A percentile compares a stretch with the other conserved stretches of the same genome.
Evolutionary conservation across 1,140 invertebrate genomes (phyloP).

Genomic region (Cardiocondyla obscurior): DNA sequence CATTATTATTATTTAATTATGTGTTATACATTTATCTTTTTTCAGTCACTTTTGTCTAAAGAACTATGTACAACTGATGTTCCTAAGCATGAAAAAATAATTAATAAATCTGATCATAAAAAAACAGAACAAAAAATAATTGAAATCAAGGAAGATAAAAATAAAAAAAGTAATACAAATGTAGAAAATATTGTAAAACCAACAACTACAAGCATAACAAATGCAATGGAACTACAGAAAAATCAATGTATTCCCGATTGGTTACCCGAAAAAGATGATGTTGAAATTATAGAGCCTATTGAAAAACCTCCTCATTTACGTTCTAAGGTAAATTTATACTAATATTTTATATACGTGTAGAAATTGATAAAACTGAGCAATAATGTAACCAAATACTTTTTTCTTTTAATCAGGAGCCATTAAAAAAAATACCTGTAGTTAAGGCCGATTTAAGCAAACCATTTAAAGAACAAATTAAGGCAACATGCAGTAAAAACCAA

Average conservation of each 20-base stretch:
- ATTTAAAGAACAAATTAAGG: constrained; percentile 41
- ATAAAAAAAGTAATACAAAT: not conserved
- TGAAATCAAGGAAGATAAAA: constrained; percentile 9
- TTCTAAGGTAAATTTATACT: constrained; percentile 84
- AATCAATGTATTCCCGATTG: constrained; percentile 77
- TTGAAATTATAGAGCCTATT: constrained; percentile 85
- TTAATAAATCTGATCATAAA: constrained; percentile 25
- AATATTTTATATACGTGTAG: constrained; percentile 16
- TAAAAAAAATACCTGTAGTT: constrained; percentile 84
- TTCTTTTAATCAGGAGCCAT: constrained; percentile 81
- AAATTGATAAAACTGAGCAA: too few species aligned
- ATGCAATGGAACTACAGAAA: constrained; percentile 65
- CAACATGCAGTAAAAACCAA: not conserved
- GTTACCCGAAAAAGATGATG: constrained; percentile 81
- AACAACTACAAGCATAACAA: not conserved
- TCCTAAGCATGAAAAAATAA: constrained; percentile 17
- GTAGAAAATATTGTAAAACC: not conserved
- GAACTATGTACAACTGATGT: constrained; percentile 27
- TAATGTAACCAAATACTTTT: constrained; percentile 35
- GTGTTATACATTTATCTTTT: constrained; percentile 27
- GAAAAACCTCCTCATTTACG: constrained; percentile 87
- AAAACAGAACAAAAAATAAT: constrained; percentile 21
- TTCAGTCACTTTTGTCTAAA: constrained; percentile 57
- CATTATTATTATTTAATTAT: constrained; percentile 12
- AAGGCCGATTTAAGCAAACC: constrained; percentile 76